A percentile compares a stretch with the other conserved stretches of the same genome.
Conservation (phyloP, 2,113 vertebrate species). For the Megalops atlanticus region DNA sequence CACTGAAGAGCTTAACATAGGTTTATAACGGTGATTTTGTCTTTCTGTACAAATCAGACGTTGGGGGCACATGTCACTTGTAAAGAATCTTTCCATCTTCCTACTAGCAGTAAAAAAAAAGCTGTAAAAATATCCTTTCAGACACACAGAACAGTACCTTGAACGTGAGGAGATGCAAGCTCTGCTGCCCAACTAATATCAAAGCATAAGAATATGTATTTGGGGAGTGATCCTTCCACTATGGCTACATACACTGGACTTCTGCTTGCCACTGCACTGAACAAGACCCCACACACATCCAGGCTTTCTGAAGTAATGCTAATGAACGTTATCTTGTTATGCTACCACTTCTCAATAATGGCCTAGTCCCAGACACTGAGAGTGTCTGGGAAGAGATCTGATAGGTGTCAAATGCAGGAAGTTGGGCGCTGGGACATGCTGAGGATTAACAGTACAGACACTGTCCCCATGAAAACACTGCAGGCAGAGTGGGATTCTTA, state of each 20-base stretch:
- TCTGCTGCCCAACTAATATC: neutral
- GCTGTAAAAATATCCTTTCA: neutral
- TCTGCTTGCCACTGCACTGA: neutral
- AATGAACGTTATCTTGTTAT: neutral
- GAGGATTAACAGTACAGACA: neutral
- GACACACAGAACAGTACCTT: neutral
- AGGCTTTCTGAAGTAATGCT: neutral
- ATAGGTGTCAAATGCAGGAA: neutral
- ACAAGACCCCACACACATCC: neutral
- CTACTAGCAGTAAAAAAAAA: neutral
- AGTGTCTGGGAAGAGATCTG: neutral
- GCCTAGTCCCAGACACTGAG: neutral
- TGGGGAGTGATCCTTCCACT: too few relatives aligned
- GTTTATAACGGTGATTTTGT: conserved; percentile 1
- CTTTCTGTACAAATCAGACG: neutral
- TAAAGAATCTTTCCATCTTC: neutral
- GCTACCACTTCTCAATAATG: neutral
- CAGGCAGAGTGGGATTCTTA: neutral
- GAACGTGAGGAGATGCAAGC: neutral
- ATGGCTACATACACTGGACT: too few relatives aligned
- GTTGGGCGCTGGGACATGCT: neutral
- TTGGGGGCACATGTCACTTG: neutral
- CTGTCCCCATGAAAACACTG: neutral
- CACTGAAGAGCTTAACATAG: conserved; percentile 33
- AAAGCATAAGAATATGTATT: neutral